Percentiles rank a stretch among this genome's conserved stretches.
phyloP scores from a whole-genome alignment of 2,888 invertebrate genomes.

The Tipula vernalis region DNA sequence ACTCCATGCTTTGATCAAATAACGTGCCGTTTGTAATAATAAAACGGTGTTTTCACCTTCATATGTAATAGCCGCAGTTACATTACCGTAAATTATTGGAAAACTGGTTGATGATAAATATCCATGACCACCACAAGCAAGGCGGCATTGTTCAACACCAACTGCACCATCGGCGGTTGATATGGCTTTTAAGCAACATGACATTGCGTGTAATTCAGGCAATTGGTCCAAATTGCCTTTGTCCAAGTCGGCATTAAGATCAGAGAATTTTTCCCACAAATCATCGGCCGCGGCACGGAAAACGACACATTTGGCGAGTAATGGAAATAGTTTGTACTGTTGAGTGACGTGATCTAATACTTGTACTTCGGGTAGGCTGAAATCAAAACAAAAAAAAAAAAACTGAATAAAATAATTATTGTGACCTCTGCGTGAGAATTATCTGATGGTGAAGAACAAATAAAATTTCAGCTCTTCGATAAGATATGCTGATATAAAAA shows the following conservation, averaged over 20 bases:
- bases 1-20: constrained; percentile 67
- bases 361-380: constrained; percentile 65
- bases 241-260: constrained; percentile 66
- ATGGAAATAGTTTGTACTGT: constrained; percentile 81
- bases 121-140: constrained; percentile 93
- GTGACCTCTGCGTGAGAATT: not conserved
- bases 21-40: constrained; percentile 77
- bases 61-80: constrained; percentile 84
- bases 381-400: too few relatives aligned
- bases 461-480: too few relatives aligned
- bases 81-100: constrained; percentile 69
- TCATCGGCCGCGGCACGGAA: constrained; percentile 60
- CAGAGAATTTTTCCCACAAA: constrained; percentile 78
- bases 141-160: constrained; percentile 71
- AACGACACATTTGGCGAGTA: constrained; percentile 69
- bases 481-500: not conserved
- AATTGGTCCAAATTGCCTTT: constrained; percentile 67
- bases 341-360: constrained; percentile 91
- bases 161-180: constrained; percentile 60
- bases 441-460: not conserved
- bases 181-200: constrained; percentile 86
- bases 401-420: too few relatives aligned
- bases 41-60: constrained; percentile 96
- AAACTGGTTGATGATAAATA: constrained; percentile 81
- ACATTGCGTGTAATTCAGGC: constrained; percentile 77